These are phyloP conservation scores for Brachionus angularis DNA, from an alignment of 1,140 invertebrate genomes.

Conservation along the genomic window DNA sequence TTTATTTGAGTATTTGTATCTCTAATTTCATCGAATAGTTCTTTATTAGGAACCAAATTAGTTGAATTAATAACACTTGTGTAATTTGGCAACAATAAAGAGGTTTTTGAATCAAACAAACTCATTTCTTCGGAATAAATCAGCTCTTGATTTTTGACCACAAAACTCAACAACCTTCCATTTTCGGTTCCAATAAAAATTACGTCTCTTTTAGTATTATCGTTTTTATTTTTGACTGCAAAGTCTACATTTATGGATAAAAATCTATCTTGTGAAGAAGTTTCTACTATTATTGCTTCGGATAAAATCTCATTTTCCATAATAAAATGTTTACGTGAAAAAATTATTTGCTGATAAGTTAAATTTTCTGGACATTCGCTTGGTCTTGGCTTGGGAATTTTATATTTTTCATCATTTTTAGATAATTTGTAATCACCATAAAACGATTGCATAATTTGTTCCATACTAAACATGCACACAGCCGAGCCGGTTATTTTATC, in stretches of 20 bases:
- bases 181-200: slow-evolving; percentile 22
- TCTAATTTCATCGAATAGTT: background rate
- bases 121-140: background rate
- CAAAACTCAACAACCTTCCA: slow-evolving; percentile 26
- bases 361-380: slow-evolving; percentile 38
- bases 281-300: slow-evolving; percentile 31
- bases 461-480: slow-evolving; percentile 19
- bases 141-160: background rate
- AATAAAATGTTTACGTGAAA: slow-evolving; percentile 27
- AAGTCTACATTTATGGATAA: slow-evolving; percentile 26
- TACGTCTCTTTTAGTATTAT: too few relatives aligned
- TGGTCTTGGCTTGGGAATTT: slow-evolving; percentile 18
- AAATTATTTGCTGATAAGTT: slow-evolving; percentile 30
- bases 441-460: slow-evolving; percentile 42
- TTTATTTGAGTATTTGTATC: background rate
- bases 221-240: too few relatives aligned
- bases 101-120: too few relatives aligned
- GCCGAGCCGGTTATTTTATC: slow-evolving; percentile 13
- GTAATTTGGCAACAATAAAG: too few relatives aligned
- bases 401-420: background rate
- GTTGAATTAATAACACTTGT: background rate
- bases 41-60: background rate
- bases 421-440: slow-evolving; percentile 34
- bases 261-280: slow-evolving; percentile 6
- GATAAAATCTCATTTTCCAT: slow-evolving; percentile 43